phyloP scores from a whole-genome alignment of 1,140 invertebrate genomes.

The Centruroides vittatus region DNA sequence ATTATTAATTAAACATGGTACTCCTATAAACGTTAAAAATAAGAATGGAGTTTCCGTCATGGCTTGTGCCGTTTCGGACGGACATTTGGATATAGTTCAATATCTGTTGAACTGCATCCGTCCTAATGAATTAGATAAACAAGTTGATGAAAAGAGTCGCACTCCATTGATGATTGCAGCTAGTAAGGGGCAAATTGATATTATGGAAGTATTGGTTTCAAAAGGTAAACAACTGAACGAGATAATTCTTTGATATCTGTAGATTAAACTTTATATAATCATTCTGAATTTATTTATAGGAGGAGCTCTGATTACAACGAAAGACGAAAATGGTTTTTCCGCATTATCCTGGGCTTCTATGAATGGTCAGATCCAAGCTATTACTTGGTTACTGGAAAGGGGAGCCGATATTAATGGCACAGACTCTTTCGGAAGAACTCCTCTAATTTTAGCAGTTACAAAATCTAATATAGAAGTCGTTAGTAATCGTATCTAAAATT shows the following conservation, averaged over 20 bases:
- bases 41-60: constrained; percentile 56
- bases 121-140: constrained; percentile 40
- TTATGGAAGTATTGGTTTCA: too few species aligned
- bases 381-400: constrained; percentile 60
- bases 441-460: constrained; percentile 76
- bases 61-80: constrained; percentile 63
- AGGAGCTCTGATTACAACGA: constrained; percentile 56
- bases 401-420: constrained; percentile 60
- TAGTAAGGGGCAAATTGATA: constrained; percentile 62
- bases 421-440: constrained; percentile 71
- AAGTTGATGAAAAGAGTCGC: constrained; percentile 46
- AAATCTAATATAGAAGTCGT: constrained; percentile 48
- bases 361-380: constrained; percentile 60
- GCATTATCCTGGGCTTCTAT: constrained; percentile 82
- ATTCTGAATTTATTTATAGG: constrained; percentile 10
- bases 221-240: too few species aligned
- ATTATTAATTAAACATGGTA: constrained; percentile 64
- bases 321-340: constrained; percentile 74
- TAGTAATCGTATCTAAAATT: constrained; percentile 3
- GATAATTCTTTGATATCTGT: too few species aligned
- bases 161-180: constrained; percentile 79
- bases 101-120: constrained; percentile 34
- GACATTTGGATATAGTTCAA: constrained; percentile 63
- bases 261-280: constrained; percentile 8
- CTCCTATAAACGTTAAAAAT: constrained; percentile 50